Percentiles rank a stretch among this genome's conserved stretches.
phyloP scores from a whole-genome alignment of 1,140 invertebrate genomes.

The Drosophila repletoides region DNA sequence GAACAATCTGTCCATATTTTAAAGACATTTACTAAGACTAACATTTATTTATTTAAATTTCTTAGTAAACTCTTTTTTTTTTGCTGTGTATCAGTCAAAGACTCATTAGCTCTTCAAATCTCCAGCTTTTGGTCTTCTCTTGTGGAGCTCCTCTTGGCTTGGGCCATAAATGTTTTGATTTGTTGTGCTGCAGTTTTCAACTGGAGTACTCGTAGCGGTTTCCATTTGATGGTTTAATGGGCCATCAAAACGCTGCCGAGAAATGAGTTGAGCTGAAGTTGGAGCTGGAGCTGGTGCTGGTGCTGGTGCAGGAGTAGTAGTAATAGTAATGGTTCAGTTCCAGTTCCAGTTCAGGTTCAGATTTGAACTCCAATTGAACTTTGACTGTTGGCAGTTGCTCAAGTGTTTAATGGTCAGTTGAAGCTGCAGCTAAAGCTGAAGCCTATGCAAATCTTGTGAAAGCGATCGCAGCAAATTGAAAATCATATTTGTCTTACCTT shows the following conservation, averaged over 20 bases:
- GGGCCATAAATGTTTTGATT: constrained; percentile 74
- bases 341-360: background rate
- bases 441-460: constrained; percentile 69
- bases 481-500: constrained; percentile 72
- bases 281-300: background rate
- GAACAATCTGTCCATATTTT: no score
- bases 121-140: no score
- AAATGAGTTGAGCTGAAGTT: constrained; percentile 3
- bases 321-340: background rate
- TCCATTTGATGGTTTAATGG: constrained; percentile 62
- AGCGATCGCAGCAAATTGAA: constrained; percentile 70
- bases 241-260: constrained; percentile 34
- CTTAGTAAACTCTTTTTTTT: no score
- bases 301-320: background rate
- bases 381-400: constrained; percentile 38
- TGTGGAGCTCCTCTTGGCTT: background rate
- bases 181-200: constrained; percentile 49
- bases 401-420: constrained; percentile 63
- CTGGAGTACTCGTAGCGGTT: constrained; percentile 38
- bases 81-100: constrained; percentile 1
- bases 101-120: constrained; percentile 60
- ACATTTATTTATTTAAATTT: no score
- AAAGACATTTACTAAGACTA: no score
- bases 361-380: constrained; percentile 65
- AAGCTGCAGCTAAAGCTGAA: constrained; percentile 1